phyloP scores from a whole-genome alignment of 1,140 invertebrate species.

The Caenorhabditis brenneri region DNA sequence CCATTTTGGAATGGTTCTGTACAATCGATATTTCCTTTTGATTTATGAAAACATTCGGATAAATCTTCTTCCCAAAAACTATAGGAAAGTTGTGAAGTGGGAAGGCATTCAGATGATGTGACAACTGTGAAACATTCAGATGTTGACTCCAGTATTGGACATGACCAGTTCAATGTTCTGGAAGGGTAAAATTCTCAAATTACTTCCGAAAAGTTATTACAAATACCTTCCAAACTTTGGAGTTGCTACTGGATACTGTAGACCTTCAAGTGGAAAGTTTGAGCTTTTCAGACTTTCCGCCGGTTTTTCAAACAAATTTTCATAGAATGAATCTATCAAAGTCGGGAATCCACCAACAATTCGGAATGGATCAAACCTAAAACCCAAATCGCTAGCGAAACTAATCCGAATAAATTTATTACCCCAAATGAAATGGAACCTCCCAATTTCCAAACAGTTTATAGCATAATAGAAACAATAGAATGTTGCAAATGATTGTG shows the following conservation, averaged over 20 bases:
- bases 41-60: neutral
- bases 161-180: slow-evolving; percentile 1
- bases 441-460: slow-evolving; percentile 24
- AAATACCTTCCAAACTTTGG: neutral
- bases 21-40: neutral
- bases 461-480: neutral
- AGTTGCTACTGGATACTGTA: neutral
- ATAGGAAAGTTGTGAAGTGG: neutral
- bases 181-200: neutral
- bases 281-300: neutral
- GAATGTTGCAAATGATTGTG: neutral
- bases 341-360: slow-evolving; percentile 23
- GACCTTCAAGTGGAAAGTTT: neutral
- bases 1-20: neutral
- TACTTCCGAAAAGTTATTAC: too few species aligned
- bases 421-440: neutral
- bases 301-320: neutral
- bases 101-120: neutral
- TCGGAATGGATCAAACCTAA: neutral
- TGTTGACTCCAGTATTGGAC: neutral
- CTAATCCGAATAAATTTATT: neutral
- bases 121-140: slow-evolving; percentile 5
- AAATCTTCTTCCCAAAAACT: neutral
- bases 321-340: neutral
- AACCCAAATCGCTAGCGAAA: neutral